These are phyloP conservation scores for Drosophila rufa DNA, from an alignment of 1,140 invertebrate genomes.

Conservation along the genomic window DNA sequence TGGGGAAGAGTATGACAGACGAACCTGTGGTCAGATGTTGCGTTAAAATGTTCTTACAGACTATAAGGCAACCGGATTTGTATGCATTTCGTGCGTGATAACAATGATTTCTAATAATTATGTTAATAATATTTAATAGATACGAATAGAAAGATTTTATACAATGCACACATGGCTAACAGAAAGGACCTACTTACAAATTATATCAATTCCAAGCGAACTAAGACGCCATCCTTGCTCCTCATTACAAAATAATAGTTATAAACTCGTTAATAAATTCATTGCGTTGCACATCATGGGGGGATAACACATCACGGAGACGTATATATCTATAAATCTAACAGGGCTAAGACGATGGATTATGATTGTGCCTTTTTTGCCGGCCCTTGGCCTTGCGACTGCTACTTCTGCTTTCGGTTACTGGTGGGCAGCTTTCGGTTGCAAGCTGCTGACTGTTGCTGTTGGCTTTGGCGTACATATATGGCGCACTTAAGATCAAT, in stretches of 20 bases:
- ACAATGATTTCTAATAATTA: conserved; percentile 56
- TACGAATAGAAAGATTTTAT: conserved; percentile 69
- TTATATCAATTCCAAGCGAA: conserved; percentile 72
- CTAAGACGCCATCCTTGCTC: conserved; percentile 53
- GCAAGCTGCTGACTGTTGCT: conserved; percentile 61
- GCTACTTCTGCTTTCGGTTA: conserved; percentile 16
- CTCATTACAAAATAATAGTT: conserved; percentile 69
- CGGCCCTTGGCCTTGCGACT: conserved; percentile 49
- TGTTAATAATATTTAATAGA: conserved; percentile 57
- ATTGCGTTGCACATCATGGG: conserved; percentile 75
- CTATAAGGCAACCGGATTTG: conserved; percentile 78
- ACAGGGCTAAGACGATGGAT: conserved; percentile 53
- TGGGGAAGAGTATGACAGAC: conserved; percentile 31
- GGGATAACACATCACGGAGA: conserved; percentile 57
- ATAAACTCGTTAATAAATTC: conserved; percentile 84
- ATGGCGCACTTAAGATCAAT: conserved; percentile 65
- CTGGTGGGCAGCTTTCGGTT: conserved; percentile 46
- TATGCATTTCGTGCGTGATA: conserved; percentile 36
- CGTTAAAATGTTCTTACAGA: conserved; percentile 63
- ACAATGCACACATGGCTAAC: conserved; percentile 63
- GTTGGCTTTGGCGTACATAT: conserved; percentile 63
- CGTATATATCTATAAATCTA: conserved; percentile 26
- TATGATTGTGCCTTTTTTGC: conserved; percentile 25
- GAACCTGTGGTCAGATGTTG: conserved; percentile 55
- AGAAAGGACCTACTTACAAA: conserved; percentile 69